Conservation (phyloP, 2,113 vertebrate genomes). For the Synodontis membranacea region DNA sequence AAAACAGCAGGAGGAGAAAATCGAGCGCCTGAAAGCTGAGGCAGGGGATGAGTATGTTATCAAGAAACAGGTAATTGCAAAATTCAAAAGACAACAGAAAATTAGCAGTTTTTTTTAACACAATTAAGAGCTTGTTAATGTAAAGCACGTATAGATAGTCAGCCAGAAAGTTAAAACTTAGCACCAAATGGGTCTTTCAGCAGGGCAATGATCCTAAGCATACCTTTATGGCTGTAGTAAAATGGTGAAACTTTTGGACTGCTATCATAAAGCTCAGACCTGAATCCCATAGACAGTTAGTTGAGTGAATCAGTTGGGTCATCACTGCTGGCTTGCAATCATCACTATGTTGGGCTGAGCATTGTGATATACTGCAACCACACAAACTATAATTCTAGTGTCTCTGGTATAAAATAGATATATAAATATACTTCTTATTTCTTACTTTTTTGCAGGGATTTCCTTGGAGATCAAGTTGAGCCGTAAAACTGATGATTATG, state of each 20-base stretch:
- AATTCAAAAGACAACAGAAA: background rate
- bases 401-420: too few species aligned
- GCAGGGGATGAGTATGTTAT: constrained; percentile 84
- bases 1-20: constrained; percentile 89
- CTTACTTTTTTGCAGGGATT: too few species aligned
- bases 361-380: too few species aligned
- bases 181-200: background rate
- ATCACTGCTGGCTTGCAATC: too few species aligned
- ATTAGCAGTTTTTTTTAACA: background rate
- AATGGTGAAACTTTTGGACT: background rate
- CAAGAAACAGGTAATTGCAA: constrained; percentile 84
- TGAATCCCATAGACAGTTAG: background rate
- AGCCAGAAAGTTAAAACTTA: background rate
- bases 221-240: background rate
- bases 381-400: too few species aligned
- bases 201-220: background rate
- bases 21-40: constrained; percentile 87
- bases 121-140: background rate
- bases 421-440: too few species aligned
- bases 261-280: background rate
- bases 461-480: too few species aligned
- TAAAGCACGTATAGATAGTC: background rate
- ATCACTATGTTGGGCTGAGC: too few species aligned
- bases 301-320: too few species aligned
- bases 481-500: too few species aligned